Evolutionary conservation across 2,888 invertebrate genomes (phyloP), one percentile per base, ranked within the genome.

Genomic region (Zygogramma bicolorata): DNA sequence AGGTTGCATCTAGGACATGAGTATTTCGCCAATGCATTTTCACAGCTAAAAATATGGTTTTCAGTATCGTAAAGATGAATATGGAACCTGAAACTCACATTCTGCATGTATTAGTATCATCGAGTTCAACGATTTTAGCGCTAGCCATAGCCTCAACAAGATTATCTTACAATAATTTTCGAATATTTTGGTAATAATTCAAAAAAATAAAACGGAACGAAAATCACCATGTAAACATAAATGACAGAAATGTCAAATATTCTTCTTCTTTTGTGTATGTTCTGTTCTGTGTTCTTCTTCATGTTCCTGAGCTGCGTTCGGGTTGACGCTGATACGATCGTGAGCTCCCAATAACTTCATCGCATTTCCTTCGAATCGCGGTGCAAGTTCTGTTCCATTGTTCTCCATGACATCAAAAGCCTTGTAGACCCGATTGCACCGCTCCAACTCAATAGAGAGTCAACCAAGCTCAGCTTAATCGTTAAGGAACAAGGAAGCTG

Each of bases 1-100:
- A 92, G 86, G 77, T 92, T 92, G 85, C 98, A 98, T 78, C 93
- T 91, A 1, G 98, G 97, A 82, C 98, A 98, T 63, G 93, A 92
- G 85, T 98, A 98, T 82, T 91, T 92, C 65, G 91, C 91, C 22
- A 85, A 75, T 0, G 87, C 88, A 69, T 85, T 85, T 6, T 89
- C 87, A 80, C 94, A 94, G 72, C 94, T 94, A 81, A 57, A 88
- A 88, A 53, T 38, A 72, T 10, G 10, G 29, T 53, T 42, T 31
- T 62, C 42, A 58, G 18, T 8, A 20, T 40, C 7, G 42, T n/a
- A 62, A 59, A 34, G 18, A 60, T 40, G 5, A n/a, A 62, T 71
- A 65, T 27, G 10, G 13, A 46, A 59, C 70, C 20, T 53, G n/a
- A 40, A 70, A 80, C 81, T 82, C 81, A 86, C 86, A 86, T 78